Conservation (phyloP, 2,797 vertebrate genomes). For the Rhinella marina region DNA sequence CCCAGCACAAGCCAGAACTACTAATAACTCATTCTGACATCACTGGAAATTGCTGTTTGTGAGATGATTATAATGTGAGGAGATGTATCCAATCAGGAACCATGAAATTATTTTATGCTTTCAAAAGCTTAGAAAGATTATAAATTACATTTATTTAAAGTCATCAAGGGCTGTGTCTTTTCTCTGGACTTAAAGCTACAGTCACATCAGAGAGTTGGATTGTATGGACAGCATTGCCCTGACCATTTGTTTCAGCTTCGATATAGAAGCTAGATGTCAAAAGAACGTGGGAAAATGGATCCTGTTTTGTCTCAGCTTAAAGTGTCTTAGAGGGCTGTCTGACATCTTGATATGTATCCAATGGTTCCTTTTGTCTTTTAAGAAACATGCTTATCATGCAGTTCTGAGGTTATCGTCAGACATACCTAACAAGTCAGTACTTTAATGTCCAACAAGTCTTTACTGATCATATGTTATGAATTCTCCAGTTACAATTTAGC, state of each 20-base stretch:
- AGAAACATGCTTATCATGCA: slow-evolving; percentile 34
- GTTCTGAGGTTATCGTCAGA: slow-evolving; percentile 18
- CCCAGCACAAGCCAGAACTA: not conserved
- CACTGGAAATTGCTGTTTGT: not conserved
- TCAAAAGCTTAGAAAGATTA: not conserved
- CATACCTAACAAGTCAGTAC: not conserved
- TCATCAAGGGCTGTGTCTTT: not conserved
- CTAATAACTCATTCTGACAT: slow-evolving; percentile 41
- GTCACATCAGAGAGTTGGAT: not conserved
- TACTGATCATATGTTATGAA: not conserved
- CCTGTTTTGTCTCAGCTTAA: slow-evolving; percentile 12
- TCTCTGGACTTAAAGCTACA: not conserved
- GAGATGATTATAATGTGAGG: too few species aligned
- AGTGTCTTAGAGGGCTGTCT: slow-evolving; percentile 42
- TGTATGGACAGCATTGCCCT: not conserved
- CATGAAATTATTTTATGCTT: slow-evolving; percentile 23
- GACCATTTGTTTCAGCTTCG: slow-evolving; percentile 28
- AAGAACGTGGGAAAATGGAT: slow-evolving; percentile 46
- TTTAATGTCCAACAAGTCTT: not conserved
- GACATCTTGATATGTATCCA: slow-evolving; percentile 51
- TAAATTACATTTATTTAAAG: slow-evolving; percentile 17
- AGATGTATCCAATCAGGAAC: slow-evolving; percentile 14
- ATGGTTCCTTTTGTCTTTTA: slow-evolving; percentile 31
- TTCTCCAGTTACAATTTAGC: not conserved
- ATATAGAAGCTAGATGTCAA: slow-evolving; percentile 11